Evolutionary conservation across 2,797 vertebrate genomes (phyloP).

Genomic region (Leucoraja ocellata): DNA sequence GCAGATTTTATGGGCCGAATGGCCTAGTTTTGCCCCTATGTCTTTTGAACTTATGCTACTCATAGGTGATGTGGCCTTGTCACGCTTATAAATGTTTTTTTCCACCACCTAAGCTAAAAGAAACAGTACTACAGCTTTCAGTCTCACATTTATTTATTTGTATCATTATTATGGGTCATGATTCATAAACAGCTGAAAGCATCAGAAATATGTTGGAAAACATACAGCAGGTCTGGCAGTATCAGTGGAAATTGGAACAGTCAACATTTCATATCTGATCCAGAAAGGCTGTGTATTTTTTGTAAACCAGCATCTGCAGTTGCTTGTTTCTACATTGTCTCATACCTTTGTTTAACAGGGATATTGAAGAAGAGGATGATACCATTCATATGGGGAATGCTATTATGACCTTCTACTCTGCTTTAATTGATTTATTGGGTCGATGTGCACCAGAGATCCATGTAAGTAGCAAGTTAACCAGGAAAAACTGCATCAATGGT

Average conservation of each 20-base stretch:
- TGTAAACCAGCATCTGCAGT: too few relatives aligned
- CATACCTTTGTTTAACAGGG: conserved; percentile 51
- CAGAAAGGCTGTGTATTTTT: too few relatives aligned
- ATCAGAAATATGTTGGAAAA: not conserved
- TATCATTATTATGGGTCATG: too few relatives aligned
- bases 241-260: too few relatives aligned
- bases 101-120: not conserved
- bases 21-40: too few relatives aligned
- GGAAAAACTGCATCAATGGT: not conserved
- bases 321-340: not conserved
- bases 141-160: not conserved
- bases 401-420: conserved; percentile 94
- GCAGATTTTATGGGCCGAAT: too few relatives aligned
- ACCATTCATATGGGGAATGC: conserved; percentile 94
- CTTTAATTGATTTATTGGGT: conserved; percentile 85
- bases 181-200: not conserved
- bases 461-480: conserved; percentile 60
- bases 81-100: not conserved
- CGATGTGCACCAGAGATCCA: conserved; percentile 96
- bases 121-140: not conserved
- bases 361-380: conserved; percentile 72
- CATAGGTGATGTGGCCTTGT: not conserved
- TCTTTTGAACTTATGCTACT: too few relatives aligned
- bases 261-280: too few relatives aligned
- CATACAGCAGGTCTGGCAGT: too few relatives aligned